Evolutionary conservation across 1,140 invertebrate species (phyloP).

Genomic region (Atta cephalotes): DNA sequence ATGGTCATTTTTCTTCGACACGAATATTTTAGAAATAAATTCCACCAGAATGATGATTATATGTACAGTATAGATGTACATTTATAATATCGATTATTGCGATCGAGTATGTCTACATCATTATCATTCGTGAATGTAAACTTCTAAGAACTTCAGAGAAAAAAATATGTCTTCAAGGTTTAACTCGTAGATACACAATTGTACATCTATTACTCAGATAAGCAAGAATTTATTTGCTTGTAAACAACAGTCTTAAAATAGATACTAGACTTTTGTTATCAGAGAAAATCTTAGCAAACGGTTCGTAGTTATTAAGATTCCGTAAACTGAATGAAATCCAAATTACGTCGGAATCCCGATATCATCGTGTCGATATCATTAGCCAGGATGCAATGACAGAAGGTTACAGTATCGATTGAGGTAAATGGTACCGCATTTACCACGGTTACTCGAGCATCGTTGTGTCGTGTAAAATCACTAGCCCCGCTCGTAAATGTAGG

Average conservation of each 20-base stretch:
- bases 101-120: not conserved
- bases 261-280: not conserved
- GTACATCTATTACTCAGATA: too few species aligned
- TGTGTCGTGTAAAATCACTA: conserved; percentile 54
- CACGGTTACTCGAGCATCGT: conserved; percentile 47
- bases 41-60: not conserved
- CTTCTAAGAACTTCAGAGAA: not conserved
- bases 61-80: not conserved
- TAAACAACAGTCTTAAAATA: not conserved
- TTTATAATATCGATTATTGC: not conserved
- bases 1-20: not conserved
- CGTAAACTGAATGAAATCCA: conserved; percentile 7
- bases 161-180: not conserved
- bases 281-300: not conserved
- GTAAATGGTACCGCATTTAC: conserved; percentile 28
- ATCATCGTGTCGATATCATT: conserved; percentile 45
- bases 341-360: conserved; percentile 28
- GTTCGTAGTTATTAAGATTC: conserved; percentile 23
- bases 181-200: not conserved
- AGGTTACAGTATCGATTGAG: conserved; percentile 39
- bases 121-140: not conserved
- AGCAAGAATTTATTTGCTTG: not conserved
- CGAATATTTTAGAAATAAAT: not conserved
- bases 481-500: conserved; percentile 44
- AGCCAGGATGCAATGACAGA: conserved; percentile 30